These are phyloP conservation scores for Thalassophryne amazonica DNA, from an alignment of 2,797 vertebrate genomes.

Conservation along the genomic window DNA sequence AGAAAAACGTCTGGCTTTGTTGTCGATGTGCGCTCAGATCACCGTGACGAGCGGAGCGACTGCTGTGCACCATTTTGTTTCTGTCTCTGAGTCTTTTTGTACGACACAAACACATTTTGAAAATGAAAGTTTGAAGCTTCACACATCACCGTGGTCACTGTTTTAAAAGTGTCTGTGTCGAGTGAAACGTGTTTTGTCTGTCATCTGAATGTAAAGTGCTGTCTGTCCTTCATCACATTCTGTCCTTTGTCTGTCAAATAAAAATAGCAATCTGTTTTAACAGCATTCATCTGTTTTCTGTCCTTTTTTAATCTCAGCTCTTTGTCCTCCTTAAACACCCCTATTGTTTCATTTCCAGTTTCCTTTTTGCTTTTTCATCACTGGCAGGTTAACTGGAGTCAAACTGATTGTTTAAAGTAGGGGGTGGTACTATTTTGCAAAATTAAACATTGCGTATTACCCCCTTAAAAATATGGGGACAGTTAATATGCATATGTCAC, in stretches of 20 bases:
- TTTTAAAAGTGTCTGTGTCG: too few relatives aligned
- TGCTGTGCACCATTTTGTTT: conserved; percentile 42
- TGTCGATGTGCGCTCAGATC: conserved; percentile 52
- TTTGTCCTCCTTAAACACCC: background rate
- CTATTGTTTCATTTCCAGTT: background rate
- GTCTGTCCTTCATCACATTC: conserved; percentile 21
- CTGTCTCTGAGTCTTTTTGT: conserved; percentile 35
- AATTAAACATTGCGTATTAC: too few relatives aligned
- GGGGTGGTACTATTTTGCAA: too few relatives aligned
- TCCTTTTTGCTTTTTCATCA: background rate
- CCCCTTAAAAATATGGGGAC: too few relatives aligned
- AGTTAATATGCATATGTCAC: too few relatives aligned
- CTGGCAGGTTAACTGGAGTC: background rate
- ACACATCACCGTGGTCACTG: too few relatives aligned
- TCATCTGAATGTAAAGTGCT: too few relatives aligned
- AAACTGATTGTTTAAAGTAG: too few relatives aligned
- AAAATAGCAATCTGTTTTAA: conserved; percentile 32
- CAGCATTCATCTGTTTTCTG: conserved; percentile 40
- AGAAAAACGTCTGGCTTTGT: conserved; percentile 48
- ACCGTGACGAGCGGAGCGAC: conserved; percentile 29
- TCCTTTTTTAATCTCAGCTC: conserved; percentile 38
- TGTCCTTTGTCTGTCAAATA: conserved; percentile 51
- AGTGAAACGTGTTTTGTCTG: too few relatives aligned
- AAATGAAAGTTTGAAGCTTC: too few relatives aligned
- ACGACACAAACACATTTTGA: conserved; percentile 42